Base-by-base conservation (phyloP, 1,140 invertebrate species). In the Brachionus manjavacas region DNA sequence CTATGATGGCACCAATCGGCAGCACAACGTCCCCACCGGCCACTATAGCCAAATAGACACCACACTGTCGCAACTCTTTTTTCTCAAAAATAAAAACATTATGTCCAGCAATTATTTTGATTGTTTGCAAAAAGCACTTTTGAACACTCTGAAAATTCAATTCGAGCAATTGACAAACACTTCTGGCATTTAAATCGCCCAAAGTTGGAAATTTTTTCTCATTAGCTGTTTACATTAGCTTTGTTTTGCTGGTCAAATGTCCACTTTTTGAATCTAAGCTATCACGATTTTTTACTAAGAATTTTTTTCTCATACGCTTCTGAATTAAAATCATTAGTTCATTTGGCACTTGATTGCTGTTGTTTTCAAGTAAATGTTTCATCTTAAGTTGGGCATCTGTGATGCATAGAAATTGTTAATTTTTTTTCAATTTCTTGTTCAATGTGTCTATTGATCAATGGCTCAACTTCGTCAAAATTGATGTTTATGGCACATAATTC, bases 51-150 rank as follows among this genome's bases (percentile, higher is more conserved):
- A 72, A 20, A 39, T 72, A 41, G 6, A 72, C 12, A 20, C 68
- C 68, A 9, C 35, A n/a, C 14, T 8, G 3, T 72, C 35, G n/a
- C 16, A 72, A 72, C n/a, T 72, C 68, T 35, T 41, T 35, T 68
- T 68, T 14, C 66, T 68, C 66, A 14, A 4, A 4, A 31, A 72
- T 2, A 16, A 16, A 72, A 35, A 72, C 31, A 41, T 72, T 72
- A 72, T 72, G 28, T 7, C 68, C 68, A n/a, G 68, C 68, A 39
- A 72, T 72, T 72, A 72, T 72, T 41, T 72, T 72, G 43, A 72
- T 11, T 72, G 68, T 72, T 72, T 72, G 2, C 12, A 72, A 20
- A 0, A 20, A 39, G 20, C 28, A 72, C 6, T 72, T 72, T 35
- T 41, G 41, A 20, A 72, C n/a, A 43, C 2, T 4, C 20, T 39